Evolutionary conservation across 2,113 vertebrate genomes (phyloP).

Genomic region (Pithys albifrons): DNA sequence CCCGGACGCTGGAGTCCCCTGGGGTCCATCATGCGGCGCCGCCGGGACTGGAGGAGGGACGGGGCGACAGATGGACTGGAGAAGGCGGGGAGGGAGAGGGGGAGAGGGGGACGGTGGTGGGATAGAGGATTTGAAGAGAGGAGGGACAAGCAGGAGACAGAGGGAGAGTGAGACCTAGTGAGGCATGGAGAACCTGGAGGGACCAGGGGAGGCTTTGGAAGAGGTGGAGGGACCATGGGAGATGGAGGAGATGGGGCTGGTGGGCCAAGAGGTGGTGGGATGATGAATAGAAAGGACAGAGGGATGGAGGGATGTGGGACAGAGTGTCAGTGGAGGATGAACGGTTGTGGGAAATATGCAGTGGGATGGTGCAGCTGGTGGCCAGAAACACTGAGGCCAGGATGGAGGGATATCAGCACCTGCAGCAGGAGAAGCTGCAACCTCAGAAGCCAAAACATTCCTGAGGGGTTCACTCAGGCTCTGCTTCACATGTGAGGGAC

Average conservation of each 20-base stretch:
- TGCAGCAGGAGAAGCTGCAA: neutral
- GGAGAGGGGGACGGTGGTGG: too few species aligned
- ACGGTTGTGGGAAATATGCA: accelerated
- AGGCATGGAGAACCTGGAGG: neutral
- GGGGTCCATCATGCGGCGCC: neutral
- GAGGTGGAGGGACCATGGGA: neutral
- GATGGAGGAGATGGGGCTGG: neutral
- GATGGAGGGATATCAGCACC: neutral
- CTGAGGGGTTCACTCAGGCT: accelerated
- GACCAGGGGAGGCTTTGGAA: neutral
- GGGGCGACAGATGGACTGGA: neutral
- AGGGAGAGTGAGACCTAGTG: neutral
- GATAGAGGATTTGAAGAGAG: too few species aligned
- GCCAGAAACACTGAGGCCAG: neutral
- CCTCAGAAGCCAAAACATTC: neutral
- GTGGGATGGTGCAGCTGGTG: accelerated
- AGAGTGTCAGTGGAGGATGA: neutral
- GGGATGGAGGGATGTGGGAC: neutral
- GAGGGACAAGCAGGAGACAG: neutral
- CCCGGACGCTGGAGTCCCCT: neutral
- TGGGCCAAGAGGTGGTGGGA: neutral
- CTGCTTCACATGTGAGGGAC: neutral
- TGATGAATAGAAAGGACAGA: neutral
- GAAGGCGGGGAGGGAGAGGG: neutral
- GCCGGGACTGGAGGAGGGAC: neutral